These are phyloP conservation scores for Astur gentilis DNA, from an alignment of 2,113 vertebrate species.

Conservation along the genomic window DNA sequence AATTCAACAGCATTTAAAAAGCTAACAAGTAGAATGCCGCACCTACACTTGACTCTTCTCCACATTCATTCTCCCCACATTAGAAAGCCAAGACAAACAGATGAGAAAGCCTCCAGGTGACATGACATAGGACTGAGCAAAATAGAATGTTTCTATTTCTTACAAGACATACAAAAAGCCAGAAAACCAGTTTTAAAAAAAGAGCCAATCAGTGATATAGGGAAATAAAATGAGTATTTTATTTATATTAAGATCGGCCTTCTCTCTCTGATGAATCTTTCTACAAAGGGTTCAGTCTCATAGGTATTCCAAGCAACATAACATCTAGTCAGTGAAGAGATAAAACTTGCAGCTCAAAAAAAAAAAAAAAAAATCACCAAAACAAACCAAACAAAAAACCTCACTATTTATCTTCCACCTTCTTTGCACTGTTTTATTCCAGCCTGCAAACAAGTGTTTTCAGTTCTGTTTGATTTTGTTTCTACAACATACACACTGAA, in stretches of 20 bases:
- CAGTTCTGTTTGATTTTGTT: neutral
- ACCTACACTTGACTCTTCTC: neutral
- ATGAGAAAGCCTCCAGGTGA: neutral
- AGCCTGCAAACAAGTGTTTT: neutral
- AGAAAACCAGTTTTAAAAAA: neutral
- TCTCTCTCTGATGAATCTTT: neutral
- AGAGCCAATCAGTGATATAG: neutral
- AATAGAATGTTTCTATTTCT: neutral
- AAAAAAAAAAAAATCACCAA: too few relatives aligned
- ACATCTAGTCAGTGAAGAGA: neutral
- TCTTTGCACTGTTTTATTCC: neutral
- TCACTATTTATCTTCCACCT: neutral
- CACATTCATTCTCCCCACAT: neutral
- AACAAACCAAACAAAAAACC: too few relatives aligned
- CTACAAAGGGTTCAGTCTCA: neutral
- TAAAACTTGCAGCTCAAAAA: neutral
- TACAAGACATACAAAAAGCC: neutral
- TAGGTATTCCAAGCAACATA: neutral
- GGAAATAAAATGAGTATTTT: neutral
- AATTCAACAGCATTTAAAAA: neutral
- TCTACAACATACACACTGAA: neutral
- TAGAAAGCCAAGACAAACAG: neutral
- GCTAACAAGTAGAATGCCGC: neutral
- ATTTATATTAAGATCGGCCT: neutral
- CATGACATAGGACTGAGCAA: neutral